Conservation (phyloP, 2,797 vertebrate genomes). For the Chelon auratus region DNA sequence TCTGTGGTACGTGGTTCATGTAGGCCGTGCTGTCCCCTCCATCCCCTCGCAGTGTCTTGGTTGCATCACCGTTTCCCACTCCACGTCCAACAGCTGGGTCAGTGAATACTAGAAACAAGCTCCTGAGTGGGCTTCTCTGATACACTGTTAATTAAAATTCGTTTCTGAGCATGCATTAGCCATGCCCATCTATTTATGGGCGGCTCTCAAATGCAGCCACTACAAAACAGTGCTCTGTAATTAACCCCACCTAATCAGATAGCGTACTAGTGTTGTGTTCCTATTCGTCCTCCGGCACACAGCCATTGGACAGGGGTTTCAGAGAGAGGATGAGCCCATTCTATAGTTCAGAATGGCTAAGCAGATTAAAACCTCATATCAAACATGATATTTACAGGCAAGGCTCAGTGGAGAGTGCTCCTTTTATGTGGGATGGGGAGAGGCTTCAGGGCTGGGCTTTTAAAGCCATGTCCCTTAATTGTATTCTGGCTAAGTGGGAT, state of each 20-base stretch:
- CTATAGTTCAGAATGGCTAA: conserved; percentile 88
- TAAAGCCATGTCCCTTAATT: conserved; percentile 85
- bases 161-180: conserved; percentile 86
- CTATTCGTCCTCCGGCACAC: conserved; percentile 84
- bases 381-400: conserved; percentile 87
- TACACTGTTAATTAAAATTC: conserved; percentile 87
- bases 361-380: conserved; percentile 89
- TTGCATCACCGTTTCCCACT: conserved; percentile 64
- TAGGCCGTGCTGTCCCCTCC: conserved; percentile 45
- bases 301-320: conserved; percentile 83
- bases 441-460: conserved; percentile 81
- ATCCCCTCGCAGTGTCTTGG: conserved; percentile 61
- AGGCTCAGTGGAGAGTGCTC: conserved; percentile 84
- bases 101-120: conserved; percentile 77
- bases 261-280: conserved; percentile 83
- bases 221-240: conserved; percentile 88
- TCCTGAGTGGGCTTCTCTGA: conserved; percentile 78
- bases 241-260: conserved; percentile 90
- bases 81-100: conserved; percentile 71
- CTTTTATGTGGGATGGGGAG: conserved; percentile 80
- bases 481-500: conserved; percentile 85
- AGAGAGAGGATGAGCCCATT: conserved; percentile 85
- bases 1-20: conserved; percentile 40
- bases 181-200: conserved; percentile 87
- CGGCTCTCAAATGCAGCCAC: conserved; percentile 85